Evolutionary conservation across 2,888 invertebrate genomes (phyloP).

Genomic region (Hemistola chrysoprasaria): DNA sequence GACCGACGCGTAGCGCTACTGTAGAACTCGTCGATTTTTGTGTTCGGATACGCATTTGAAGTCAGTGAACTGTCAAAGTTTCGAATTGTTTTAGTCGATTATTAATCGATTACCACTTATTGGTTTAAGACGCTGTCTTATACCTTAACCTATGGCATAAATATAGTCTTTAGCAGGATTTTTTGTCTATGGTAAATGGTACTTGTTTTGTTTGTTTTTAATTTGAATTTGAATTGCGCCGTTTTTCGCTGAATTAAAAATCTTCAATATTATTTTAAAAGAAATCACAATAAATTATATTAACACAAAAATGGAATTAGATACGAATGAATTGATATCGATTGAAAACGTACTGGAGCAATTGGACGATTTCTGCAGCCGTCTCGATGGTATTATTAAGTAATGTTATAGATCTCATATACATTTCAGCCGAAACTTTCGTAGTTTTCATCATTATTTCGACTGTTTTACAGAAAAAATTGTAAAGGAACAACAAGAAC

Average conservation of each 20-base stretch:
- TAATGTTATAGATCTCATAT: too few species aligned
- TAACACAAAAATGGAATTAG: constrained; percentile 33
- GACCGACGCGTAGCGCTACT: constrained; percentile 46
- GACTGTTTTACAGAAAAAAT: constrained; percentile 52
- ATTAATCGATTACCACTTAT: not conserved
- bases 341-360: constrained; percentile 22
- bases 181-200: constrained; percentile 16
- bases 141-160: too few species aligned
- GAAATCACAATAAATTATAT: not conserved
- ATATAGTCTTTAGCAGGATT: not conserved
- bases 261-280: not conserved
- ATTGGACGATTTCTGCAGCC: constrained; percentile 47
- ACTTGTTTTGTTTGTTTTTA: constrained; percentile 6
- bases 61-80: not conserved
- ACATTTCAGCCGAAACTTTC: too few species aligned
- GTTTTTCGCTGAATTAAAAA: not conserved
- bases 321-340: too few species aligned
- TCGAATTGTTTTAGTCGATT: constrained; percentile 18
- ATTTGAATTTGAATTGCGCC: constrained; percentile 24
- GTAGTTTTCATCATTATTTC: constrained; percentile 5
- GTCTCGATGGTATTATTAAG: constrained; percentile 58
- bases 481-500: constrained; percentile 50
- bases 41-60: constrained; percentile 32
- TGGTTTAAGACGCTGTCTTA: constrained; percentile 7
- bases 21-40: constrained; percentile 22